Conservation (phyloP, 2,797 vertebrate species). For the Pyrocephalus nanus region DNA sequence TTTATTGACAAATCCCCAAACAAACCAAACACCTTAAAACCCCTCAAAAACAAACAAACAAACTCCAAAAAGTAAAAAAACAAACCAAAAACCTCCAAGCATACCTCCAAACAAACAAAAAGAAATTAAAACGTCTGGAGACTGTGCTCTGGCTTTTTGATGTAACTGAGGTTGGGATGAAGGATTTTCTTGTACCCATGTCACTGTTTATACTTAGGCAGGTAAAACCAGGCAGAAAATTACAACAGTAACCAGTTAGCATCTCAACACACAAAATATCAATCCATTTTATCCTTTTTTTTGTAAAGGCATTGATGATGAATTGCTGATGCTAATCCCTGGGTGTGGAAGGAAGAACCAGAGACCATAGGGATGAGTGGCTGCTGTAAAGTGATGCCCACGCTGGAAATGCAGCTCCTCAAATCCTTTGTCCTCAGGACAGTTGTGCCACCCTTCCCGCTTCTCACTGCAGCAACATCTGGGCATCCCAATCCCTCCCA, state of each 20-base stretch:
- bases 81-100: background rate
- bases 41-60: too few species aligned
- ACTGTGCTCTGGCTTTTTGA: background rate
- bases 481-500: background rate
- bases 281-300: background rate
- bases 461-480: background rate
- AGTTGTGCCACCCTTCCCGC: background rate
- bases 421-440: background rate
- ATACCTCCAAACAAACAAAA: background rate
- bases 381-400: background rate
- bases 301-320: too few species aligned
- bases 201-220: background rate
- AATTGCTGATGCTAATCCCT: background rate
- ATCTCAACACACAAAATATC: background rate
- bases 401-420: background rate
- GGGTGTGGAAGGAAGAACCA: background rate
- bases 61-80: too few species aligned
- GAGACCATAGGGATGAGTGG: fast-evolving
- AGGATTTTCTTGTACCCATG: background rate
- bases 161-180: background rate
- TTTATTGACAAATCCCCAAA: too few species aligned
- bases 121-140: background rate
- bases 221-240: background rate
- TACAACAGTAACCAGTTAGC: background rate
- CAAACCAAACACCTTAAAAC: fast-evolving